Evolutionary conservation across 2,113 vertebrate genomes (phyloP).

Genomic region (Chloroceryle aenea): DNA sequence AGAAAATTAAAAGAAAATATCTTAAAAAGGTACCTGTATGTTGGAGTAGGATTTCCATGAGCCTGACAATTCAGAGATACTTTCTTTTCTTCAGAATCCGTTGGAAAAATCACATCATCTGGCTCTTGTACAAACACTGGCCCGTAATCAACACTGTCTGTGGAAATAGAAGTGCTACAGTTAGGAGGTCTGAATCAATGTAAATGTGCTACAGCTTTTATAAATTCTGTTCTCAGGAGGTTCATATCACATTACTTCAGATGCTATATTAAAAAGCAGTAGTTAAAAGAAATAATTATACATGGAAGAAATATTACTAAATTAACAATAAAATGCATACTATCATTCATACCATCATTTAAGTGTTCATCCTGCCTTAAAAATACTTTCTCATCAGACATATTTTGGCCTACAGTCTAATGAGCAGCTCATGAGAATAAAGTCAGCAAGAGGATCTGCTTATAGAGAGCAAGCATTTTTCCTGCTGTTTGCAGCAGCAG

Average conservation of each 20-base stretch:
- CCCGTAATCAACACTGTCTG: slow-evolving; percentile 92
- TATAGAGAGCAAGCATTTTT: not conserved
- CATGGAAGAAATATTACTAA: not conserved
- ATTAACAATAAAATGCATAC: not conserved
- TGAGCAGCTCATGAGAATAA: not conserved
- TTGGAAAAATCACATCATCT: slow-evolving; percentile 86
- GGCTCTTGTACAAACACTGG: slow-evolving; percentile 92
- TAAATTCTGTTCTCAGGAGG: not conserved
- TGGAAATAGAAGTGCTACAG: not conserved
- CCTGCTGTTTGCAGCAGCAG: not conserved
- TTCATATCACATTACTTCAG: not conserved
- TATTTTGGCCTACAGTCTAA: not conserved
- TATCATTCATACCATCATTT: not conserved
- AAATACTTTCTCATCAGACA: not conserved
- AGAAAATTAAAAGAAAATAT: not conserved
- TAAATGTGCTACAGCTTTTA: not conserved
- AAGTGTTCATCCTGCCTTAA: not conserved
- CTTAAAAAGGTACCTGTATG: slow-evolving; percentile 83
- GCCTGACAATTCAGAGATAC: slow-evolving; percentile 91
- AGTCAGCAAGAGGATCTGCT: not conserved
- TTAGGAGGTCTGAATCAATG: not conserved
- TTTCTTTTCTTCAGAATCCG: slow-evolving; percentile 92
- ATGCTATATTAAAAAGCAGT: not conserved
- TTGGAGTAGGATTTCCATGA: slow-evolving; percentile 84
- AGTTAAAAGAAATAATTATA: not conserved